Evolutionary conservation across 2,113 vertebrate species (phyloP).

Genomic region (Kryptolebias marmoratus): DNA sequence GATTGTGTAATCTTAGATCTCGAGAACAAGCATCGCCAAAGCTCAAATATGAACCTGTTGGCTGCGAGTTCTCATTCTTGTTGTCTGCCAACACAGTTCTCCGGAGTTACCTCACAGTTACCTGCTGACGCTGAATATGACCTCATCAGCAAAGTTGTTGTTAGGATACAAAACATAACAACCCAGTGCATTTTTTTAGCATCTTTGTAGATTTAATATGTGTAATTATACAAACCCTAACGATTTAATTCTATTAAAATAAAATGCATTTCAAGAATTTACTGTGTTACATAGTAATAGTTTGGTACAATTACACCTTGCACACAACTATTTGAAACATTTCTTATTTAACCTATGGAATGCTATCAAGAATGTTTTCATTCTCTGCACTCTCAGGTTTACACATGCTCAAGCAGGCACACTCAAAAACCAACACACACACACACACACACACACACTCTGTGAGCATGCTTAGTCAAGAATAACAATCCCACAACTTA

Average conservation of each 20-base stretch:
- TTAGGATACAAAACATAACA: constrained; percentile 5
- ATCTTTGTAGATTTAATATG: background rate
- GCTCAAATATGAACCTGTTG: background rate
- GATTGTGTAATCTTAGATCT: background rate
- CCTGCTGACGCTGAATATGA: background rate
- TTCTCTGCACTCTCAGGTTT: constrained; percentile 28
- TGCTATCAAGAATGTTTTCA: constrained; percentile 47
- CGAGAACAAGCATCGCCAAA: background rate
- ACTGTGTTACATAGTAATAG: background rate
- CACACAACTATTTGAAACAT: constrained; percentile 13
- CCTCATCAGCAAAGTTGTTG: background rate
- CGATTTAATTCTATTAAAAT: background rate
- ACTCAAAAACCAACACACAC: background rate
- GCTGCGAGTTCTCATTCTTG: background rate
- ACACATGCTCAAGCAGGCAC: constrained; percentile 9
- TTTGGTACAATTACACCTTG: background rate
- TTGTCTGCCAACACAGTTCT: background rate
- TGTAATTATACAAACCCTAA: background rate
- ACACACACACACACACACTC: constrained; percentile 25
- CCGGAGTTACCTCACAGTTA: background rate
- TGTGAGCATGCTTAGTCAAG: constrained; percentile 47
- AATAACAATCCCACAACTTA: constrained; percentile 60
- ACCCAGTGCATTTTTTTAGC: background rate
- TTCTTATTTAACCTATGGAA: constrained; percentile 45
- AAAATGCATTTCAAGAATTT: background rate